Evolutionary conservation across 2,888 invertebrate genomes (phyloP).

Genomic region (Diarsia brunnea): DNA sequence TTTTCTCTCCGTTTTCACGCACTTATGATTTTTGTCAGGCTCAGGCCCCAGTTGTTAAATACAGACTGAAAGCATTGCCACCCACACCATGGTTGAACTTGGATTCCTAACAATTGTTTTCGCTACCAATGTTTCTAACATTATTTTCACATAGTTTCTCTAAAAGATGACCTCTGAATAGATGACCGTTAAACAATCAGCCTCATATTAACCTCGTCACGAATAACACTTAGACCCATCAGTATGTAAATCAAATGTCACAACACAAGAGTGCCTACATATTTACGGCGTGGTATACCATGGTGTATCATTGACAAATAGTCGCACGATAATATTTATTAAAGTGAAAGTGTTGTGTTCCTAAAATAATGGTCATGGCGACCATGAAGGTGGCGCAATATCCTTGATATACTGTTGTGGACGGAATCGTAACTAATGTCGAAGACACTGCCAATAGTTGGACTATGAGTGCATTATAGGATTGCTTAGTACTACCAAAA

Average conservation of each 20-base stretch:
- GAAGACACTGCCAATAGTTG: not conserved
- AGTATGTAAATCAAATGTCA: slow-evolving; percentile 35
- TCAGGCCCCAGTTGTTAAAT: not conserved
- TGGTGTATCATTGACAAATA: slow-evolving; percentile 64
- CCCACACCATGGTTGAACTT: not conserved
- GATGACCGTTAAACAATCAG: slow-evolving; percentile 5
- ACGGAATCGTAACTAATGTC: not conserved
- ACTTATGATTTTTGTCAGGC: not conserved
- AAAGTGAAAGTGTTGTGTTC: slow-evolving; percentile 74
- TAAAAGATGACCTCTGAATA: not conserved
- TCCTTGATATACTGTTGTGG: slow-evolving; percentile 74
- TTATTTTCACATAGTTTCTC: not conserved
- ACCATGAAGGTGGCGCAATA: slow-evolving; percentile 79
- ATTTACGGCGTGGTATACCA: slow-evolving; percentile 52
- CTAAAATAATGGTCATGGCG: slow-evolving; percentile 69
- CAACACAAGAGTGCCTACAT: slow-evolving; percentile 30
- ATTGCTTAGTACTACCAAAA: not conserved
- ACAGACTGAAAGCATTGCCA: not conserved
- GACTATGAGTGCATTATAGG: not conserved
- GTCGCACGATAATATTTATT: slow-evolving; percentile 64
- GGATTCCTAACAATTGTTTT: not conserved
- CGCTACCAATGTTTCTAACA: not conserved
- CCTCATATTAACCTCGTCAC: slow-evolving; percentile 39
- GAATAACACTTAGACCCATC: slow-evolving; percentile 20
- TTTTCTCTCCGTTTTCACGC: not conserved